Base-by-base conservation (phyloP, 1,140 invertebrate species). In the Cyphomyrmex costatus region DNA sequence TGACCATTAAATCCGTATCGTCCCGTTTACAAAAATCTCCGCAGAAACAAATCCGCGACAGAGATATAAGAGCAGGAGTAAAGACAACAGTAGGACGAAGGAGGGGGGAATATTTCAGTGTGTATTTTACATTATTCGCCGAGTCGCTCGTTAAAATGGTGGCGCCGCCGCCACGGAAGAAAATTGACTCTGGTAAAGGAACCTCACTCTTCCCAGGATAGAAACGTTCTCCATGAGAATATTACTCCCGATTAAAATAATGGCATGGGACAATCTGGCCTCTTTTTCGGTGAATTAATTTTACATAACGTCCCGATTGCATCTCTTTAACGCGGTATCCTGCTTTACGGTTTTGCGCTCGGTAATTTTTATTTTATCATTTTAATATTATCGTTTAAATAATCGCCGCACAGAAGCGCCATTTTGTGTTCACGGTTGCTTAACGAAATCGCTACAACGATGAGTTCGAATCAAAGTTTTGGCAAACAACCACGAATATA, bases 91-190 rank as follows among this genome's bases (percentile, higher is more conserved):
- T 12, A 16, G 5, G 16, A 19, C 27, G 33, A 82, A 42, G 65
- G 3, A 10, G 30, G 42, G 30, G 10, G 36, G n/a, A 14, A 24
- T 42, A 56, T 78, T 65, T 42, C 74, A 27, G 60, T 85, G 74
- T 85, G 74, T 85, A 79, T 58, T 85, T 85, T 85, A 30, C 83
- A 85, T 85, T 79, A 85, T 85, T 85, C 83, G 71, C 16, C 70
- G 73, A 63, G 82, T 63, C 14, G 60, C 83, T 85, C 83, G 74
- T 85, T 85, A 85, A 78, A 85, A 79, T 53, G 61, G 36, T 30
- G 36, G 73, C 60, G 58, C 46, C 19, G 58, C 46, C 19, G 30
- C 14, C 30, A 8, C 36, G 27, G 30, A 63, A 27, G 73, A 85
- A 85, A 78, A 65, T 76, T 76, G 30, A 85, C 30, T 85, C 27